Base-by-base conservation (phyloP, 2,888 invertebrate species). In the Ophion costatus region DNA sequence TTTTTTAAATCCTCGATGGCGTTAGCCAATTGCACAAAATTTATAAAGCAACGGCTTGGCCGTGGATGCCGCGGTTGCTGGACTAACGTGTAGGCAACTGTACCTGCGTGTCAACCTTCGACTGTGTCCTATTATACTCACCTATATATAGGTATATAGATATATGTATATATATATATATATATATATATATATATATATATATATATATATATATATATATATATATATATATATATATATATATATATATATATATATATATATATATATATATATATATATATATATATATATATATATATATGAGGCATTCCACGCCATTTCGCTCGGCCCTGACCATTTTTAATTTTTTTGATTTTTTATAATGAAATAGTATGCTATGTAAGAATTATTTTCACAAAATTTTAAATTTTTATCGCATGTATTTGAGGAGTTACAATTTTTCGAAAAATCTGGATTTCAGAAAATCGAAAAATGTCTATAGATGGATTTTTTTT, bases 1-100 rank as follows among this genome's bases (percentile, higher is more conserved):
- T 78, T 45, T 76, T 80, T 85, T 77, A 83, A 87, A 88, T 88
- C 85, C 85, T 83, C 86, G 83, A 83, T 87, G 79, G 88, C 84
- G 78, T 84, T 79, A 83, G 89, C 87, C 89, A 89, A 91, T 91
- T 90, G 89, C 87, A 83, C 80, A 85, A 86, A 91, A 91, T 91
- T 91, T 91, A 91, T 90, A 91, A 88, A 88, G 84, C 86, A 71
- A 80, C 83, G 82, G 82, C 80, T 85, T 79, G 80, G 73, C 70
- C 63, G 73, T 80, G 66, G 59, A 57, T 67, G 59, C 66, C 78
- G 74, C 61, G 75, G 67, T 79, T 63, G 45, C 59, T 69, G 70
- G 64, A 66, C 78, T 70, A 82, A 75, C 64, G 79, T 66, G 79
- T 69, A 59, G 69, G 57, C 33, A 74, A 71, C 5, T n/a, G 51